Evolutionary conservation across 2,113 vertebrate species (phyloP).

Genomic region (Psephotus haematonotus): DNA sequence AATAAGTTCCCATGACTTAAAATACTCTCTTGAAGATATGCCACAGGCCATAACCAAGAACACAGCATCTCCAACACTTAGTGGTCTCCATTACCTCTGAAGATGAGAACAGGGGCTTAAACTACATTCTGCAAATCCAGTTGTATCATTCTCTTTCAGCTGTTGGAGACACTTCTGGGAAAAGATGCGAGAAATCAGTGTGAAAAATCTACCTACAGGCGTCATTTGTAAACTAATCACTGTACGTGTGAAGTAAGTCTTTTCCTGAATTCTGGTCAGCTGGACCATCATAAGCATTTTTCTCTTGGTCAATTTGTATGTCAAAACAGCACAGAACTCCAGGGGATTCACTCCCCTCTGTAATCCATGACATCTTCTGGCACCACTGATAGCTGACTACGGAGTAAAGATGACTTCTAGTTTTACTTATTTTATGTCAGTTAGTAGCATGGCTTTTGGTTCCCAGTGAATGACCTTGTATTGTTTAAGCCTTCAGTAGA

Average conservation of each 20-base stretch:
- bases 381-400: background rate
- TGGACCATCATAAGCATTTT: background rate
- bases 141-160: slow-evolving; percentile 19
- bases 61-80: background rate
- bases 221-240: background rate
- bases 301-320: background rate
- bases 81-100: background rate
- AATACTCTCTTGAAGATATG: background rate
- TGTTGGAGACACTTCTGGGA: background rate
- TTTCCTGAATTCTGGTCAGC: background rate
- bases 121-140: background rate
- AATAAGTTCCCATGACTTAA: background rate
- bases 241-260: background rate
- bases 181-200: background rate
- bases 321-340: background rate
- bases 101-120: background rate
- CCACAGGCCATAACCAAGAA: background rate
- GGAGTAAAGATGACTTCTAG: background rate
- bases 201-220: background rate
- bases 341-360: background rate
- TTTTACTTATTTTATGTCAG: background rate
- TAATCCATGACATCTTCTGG: background rate
- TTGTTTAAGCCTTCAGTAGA: background rate
- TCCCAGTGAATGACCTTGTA: background rate
- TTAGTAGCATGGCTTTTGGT: background rate